phyloP scores from a whole-genome alignment of 2,113 vertebrate species.

The Aegotheles bennettii region DNA sequence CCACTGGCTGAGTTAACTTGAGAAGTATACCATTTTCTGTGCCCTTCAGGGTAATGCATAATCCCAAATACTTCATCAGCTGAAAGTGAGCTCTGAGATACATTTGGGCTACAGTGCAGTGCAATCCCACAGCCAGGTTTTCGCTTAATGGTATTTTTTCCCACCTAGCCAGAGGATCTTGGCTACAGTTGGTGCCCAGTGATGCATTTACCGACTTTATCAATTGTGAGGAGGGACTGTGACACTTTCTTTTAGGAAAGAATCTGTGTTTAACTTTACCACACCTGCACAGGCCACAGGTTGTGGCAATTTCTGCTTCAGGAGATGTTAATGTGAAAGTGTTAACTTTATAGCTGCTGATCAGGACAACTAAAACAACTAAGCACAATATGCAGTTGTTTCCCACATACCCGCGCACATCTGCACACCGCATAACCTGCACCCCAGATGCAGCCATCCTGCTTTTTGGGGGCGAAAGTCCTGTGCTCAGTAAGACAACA shows the following conservation, averaged over 20 bases:
- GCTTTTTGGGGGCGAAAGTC: not conserved
- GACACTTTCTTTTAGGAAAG: not conserved
- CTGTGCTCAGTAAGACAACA: not conserved
- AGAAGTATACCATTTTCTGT: conserved; percentile 26
- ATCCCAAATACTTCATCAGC: not conserved
- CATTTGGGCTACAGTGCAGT: not conserved
- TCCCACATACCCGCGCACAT: not conserved
- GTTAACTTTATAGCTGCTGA: not conserved
- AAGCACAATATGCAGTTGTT: not conserved
- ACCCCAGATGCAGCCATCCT: not conserved
- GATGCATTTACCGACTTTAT: not conserved
- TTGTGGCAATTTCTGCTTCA: not conserved
- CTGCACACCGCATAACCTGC: not conserved
- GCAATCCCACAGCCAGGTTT: not conserved
- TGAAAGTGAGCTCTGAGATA: not conserved
- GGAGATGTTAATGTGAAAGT: not conserved
- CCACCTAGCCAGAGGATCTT: not conserved
- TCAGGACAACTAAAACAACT: not conserved
- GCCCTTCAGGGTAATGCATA: conserved; percentile 1
- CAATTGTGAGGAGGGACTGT: not conserved
- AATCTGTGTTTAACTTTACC: not conserved
- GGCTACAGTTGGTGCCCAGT: not conserved
- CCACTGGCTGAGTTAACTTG: conserved; percentile 11
- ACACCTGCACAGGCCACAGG: not conserved
- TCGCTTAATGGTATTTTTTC: not conserved